These are phyloP conservation scores for Cyrtonyx montezumae DNA, from an alignment of 2,113 vertebrate species.

Conservation along the genomic window DNA sequence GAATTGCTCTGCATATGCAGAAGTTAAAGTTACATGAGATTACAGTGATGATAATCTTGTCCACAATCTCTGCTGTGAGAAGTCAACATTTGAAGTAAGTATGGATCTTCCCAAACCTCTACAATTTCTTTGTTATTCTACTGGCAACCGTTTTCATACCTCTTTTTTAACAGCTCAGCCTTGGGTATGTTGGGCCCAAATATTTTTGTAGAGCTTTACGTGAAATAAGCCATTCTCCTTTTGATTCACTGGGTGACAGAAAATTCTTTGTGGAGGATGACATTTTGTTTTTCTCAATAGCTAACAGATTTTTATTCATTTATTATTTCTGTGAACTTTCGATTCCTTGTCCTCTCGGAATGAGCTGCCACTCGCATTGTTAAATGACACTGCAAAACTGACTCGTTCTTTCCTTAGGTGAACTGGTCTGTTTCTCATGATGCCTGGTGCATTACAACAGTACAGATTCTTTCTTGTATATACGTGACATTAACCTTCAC, in stretches of 20 bases:
- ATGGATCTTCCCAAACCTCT: not conserved
- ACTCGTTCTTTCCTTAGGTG: slow-evolving; percentile 34
- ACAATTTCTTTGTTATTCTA: not conserved
- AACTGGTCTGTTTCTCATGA: slow-evolving; percentile 26
- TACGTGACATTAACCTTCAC: slow-evolving; percentile 25
- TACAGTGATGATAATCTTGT: not conserved
- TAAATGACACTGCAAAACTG: slow-evolving; percentile 21
- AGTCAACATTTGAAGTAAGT: not conserved
- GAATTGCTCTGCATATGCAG: not conserved
- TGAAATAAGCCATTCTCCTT: slow-evolving; percentile 10
- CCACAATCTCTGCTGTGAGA: not conserved
- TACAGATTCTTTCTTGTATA: slow-evolving; percentile 17
- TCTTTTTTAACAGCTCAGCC: not conserved
- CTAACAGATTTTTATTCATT: slow-evolving; percentile 55
- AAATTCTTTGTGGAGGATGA: slow-evolving; percentile 18
- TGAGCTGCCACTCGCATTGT: slow-evolving; percentile 29
- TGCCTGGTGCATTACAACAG: not conserved
- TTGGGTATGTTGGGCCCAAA: not conserved
- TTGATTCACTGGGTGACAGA: not conserved
- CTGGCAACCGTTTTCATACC: not conserved
- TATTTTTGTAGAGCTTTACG: not conserved
- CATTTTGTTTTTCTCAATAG: slow-evolving; percentile 58
- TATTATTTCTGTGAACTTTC: slow-evolving; percentile 53
- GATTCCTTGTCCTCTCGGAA: slow-evolving; percentile 30
- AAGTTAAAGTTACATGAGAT: not conserved